Base-by-base conservation (phyloP, 2,797 vertebrate species). In the Tarsius wallacei region DNA sequence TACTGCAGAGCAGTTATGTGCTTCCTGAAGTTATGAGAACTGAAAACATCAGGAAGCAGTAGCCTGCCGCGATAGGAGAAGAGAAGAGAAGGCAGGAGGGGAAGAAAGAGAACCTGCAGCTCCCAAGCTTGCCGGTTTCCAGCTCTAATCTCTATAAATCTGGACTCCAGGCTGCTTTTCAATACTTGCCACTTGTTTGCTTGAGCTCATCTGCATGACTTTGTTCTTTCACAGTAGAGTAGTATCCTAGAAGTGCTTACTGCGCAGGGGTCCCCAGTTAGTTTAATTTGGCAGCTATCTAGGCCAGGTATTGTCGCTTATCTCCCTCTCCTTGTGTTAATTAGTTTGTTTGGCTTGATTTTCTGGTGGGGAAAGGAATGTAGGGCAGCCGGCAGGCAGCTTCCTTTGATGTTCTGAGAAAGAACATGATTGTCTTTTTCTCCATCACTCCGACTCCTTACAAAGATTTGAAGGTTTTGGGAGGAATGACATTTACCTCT, bases 401-500 rank as follows among this genome's bases (percentile, higher is more conserved):
- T 53, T 53, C 57, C 21, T 86, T n/a, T 21, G 42, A 96, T 55
- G 17, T 68, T 90, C 47, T 68, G 55, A 78, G 64, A 7, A 24
- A 16, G 47, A 49, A 64, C 57, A 15, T 74, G 6, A 81, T 26
- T 7, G 36, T 74, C 42, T 16, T 55, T 63, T 59, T 66, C 7
- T 81, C 24, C 55, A 87, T 21, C 28, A 53, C 15, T 55, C 71
- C 70, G n/a, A 51, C 31, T 77, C 19, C 26, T 13, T 11, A 2
- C 19, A 42, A 81, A 87, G 64, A 87, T 61, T 63, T 80, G 49
- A 84, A n/a, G 47, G 14, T 78, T 78, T 33, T 90, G 8, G 49
- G 5, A 87, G 76, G 53, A 86, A 93, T 28, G 33, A 93, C 83
- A 83, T 76, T 88, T 70, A 22, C 17, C 36, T 93, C 6, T 88